Percentiles rank a stretch among this genome's conserved stretches.
phyloP scores from a whole-genome alignment of 2,797 vertebrate species.

The Potorous gilbertii region DNA sequence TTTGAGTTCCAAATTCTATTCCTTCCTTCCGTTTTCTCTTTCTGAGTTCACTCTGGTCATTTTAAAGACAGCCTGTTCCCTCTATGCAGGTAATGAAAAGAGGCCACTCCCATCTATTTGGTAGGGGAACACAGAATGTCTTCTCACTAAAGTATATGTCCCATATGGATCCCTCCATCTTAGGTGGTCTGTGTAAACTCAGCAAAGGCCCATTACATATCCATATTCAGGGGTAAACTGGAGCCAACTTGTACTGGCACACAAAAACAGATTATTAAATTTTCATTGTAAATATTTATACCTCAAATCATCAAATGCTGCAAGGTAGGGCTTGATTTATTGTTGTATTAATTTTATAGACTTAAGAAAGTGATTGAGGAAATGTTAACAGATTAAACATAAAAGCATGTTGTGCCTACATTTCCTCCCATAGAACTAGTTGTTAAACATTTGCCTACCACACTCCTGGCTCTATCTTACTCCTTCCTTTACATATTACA shows the following conservation, averaged over 20 bases:
- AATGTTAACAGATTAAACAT: neutral
- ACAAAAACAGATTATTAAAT: neutral
- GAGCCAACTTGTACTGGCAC: neutral
- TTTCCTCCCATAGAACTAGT: neutral
- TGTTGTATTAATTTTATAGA: neutral
- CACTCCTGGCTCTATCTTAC: neutral
- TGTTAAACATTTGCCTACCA: neutral
- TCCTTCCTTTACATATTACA: neutral
- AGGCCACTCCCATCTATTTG: neutral
- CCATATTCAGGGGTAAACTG: neutral
- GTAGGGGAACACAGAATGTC: neutral
- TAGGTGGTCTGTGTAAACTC: neutral
- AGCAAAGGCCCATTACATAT: neutral
- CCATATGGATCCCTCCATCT: neutral
- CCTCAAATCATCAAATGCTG: neutral
- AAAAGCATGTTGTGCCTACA: neutral
- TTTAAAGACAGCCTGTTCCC: neutral
- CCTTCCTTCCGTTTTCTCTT: neutral
- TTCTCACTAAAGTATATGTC: neutral
- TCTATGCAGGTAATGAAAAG: neutral
- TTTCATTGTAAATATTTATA: neutral
- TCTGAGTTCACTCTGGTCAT: neutral
- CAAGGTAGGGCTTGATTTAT: neutral
- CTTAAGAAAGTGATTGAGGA: neutral
- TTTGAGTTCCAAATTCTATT: neutral